A percentile compares a stretch with the other conserved stretches of the same genome.
These are phyloP conservation scores for Oopsacas minuta DNA, from an alignment of 37 sponge, comb jelly and placozoan species.

Conservation along the genomic window DNA sequence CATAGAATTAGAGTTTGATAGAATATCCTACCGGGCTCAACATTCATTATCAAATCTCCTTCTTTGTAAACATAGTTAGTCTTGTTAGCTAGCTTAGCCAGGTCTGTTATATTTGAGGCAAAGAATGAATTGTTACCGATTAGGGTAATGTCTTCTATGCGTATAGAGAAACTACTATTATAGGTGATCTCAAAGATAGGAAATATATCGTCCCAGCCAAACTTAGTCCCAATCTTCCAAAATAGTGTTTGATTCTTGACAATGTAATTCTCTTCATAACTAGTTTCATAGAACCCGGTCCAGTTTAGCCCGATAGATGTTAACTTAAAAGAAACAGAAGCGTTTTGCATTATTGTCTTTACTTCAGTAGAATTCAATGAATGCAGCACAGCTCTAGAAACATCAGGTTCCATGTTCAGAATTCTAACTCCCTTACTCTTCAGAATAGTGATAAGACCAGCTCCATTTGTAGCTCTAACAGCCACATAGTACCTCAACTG, in stretches of 20 bases:
- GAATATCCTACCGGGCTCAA: neutral
- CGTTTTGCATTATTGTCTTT: neutral
- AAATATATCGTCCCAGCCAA: neutral
- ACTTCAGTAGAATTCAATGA: neutral
- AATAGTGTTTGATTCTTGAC: neutral
- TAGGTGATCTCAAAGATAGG: neutral
- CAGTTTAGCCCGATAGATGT: neutral
- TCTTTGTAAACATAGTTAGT: neutral
- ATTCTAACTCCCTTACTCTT: neutral
- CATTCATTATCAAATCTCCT: neutral
- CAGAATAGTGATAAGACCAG: neutral
- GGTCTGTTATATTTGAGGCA: neutral
- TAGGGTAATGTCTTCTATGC: neutral
- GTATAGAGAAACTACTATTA: neutral
- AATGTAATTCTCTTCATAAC: neutral
- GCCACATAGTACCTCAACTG: neutral
- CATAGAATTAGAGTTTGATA: neutral
- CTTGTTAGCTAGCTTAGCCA: neutral
- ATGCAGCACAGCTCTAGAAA: neutral
- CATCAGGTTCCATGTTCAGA: neutral
- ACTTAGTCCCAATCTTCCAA: neutral
- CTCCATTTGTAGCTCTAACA: neutral
- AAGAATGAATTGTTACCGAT: neutral
- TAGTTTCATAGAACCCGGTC: neutral
- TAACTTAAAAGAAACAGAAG: neutral